These are phyloP conservation scores for Schmidtea mediterranea DNA, from an alignment of 1,140 invertebrate species.

Conservation along the genomic window DNA sequence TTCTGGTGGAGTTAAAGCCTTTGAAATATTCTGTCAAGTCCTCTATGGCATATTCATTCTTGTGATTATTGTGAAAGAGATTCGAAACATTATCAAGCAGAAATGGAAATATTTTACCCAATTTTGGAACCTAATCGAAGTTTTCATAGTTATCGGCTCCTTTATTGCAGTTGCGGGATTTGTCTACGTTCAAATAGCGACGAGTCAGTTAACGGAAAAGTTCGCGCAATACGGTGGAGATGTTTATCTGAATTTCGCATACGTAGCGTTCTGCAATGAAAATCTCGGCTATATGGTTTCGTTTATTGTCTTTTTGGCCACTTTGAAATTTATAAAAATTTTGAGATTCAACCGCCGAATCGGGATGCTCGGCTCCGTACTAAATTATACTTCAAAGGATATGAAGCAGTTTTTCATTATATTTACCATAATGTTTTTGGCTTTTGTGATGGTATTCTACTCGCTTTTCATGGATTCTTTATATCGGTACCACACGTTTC, in stretches of 20 bases:
- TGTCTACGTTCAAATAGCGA: constrained; percentile 21
- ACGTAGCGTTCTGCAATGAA: constrained; percentile 28
- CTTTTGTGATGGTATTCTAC: constrained; percentile 30
- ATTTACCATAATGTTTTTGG: constrained; percentile 24
- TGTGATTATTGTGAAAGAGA: constrained; percentile 29
- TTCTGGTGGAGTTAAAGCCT: constrained; percentile 13
- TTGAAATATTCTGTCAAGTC: constrained; percentile 18
- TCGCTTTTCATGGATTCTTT: constrained; percentile 26
- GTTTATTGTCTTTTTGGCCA: constrained; percentile 29
- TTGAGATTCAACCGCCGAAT: constrained; percentile 32
- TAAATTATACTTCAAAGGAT: constrained; percentile 15
- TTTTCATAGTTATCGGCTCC: constrained; percentile 22
- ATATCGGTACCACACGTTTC: constrained; percentile 27
- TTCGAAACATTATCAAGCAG: constrained; percentile 13
- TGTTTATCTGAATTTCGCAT: constrained; percentile 30
- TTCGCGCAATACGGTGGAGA: constrained; percentile 29
- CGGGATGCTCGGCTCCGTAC: constrained; percentile 22
- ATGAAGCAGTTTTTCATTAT: constrained; percentile 25
- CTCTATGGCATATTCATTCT: constrained; percentile 24
- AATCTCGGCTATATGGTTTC: constrained; percentile 28
- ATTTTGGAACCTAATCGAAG: constrained; percentile 29
- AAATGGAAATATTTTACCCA: constrained; percentile 18
- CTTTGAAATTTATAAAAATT: constrained; percentile 31
- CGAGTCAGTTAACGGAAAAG: constrained; percentile 16
- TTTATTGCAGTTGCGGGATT: constrained; percentile 23